These are phyloP conservation scores for Garra rufa DNA, from an alignment of 2,113 vertebrate genomes.

Conservation along the genomic window DNA sequence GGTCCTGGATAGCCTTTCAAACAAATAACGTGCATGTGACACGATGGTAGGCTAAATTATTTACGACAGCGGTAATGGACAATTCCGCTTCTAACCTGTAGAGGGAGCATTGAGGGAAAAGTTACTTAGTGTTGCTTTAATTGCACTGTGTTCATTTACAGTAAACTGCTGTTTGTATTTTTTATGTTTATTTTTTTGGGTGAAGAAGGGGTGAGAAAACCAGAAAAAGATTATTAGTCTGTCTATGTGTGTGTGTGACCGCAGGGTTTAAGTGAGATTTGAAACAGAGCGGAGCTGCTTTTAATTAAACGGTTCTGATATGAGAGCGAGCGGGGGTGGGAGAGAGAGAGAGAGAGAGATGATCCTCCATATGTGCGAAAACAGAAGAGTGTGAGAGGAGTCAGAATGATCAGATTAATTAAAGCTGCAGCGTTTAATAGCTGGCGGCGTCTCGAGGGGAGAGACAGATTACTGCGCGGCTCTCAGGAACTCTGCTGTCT, in stretches of 20 bases:
- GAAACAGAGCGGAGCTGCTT: constrained; percentile 21
- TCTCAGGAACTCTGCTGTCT: constrained; percentile 7
- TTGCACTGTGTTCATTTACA: not conserved
- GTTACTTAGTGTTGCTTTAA: too few species aligned
- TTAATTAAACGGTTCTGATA: constrained; percentile 66
- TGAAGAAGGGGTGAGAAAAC: not conserved
- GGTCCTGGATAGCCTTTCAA: too few species aligned
- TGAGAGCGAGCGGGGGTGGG: constrained; percentile 50
- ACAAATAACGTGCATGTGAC: too few species aligned
- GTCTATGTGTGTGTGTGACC: constrained; percentile 40
- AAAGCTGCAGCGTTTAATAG: constrained; percentile 33
- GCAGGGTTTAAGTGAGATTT: constrained; percentile 3
- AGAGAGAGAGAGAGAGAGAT: not conserved
- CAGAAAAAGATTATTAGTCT: constrained; percentile 17
- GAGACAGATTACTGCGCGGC: constrained; percentile 5
- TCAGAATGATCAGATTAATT: constrained; percentile 32
- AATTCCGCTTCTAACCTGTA: too few species aligned
- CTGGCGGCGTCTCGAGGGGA: constrained; percentile 11
- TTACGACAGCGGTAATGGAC: too few species aligned
- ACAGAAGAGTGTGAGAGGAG: not conserved
- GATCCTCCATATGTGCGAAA: constrained; percentile 20
- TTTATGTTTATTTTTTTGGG: not conserved
- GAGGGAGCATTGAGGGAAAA: too few species aligned
- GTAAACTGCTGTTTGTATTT: not conserved
- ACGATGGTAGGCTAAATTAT: too few species aligned